Conservation (phyloP, 2,797 vertebrate species). For the Distichodus sexfasciatus region DNA sequence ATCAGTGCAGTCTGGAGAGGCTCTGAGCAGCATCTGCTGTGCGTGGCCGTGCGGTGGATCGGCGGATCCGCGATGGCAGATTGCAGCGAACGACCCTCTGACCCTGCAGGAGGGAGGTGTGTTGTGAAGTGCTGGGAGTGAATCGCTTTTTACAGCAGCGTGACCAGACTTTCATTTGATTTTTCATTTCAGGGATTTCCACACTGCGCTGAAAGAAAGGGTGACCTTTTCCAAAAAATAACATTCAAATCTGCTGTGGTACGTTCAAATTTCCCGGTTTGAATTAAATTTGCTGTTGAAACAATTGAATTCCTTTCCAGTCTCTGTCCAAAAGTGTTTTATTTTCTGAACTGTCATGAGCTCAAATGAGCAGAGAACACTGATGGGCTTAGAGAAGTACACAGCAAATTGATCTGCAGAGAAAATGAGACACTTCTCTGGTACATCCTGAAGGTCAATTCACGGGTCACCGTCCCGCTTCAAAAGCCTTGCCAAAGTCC, state of each 20-base stretch:
- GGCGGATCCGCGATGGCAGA: neutral
- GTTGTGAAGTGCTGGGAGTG: neutral
- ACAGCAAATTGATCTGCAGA: neutral
- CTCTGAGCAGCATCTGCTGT: conserved; percentile 1
- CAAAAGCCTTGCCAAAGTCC: neutral
- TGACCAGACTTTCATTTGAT: conserved; percentile 6
- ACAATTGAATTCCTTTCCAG: neutral
- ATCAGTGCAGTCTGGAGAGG: neutral
- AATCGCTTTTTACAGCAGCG: neutral
- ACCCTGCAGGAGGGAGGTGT: neutral
- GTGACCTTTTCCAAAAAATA: conserved; percentile 17
- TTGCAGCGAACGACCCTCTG: conserved; percentile 4
- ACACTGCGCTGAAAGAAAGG: neutral
- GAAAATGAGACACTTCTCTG: neutral
- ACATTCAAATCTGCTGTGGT: too few species aligned
- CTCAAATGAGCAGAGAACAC: neutral
- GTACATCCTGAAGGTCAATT: conserved; percentile 1
- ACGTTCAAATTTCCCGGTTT: neutral
- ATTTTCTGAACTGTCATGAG: neutral
- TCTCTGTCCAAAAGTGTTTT: neutral
- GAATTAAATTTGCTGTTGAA: conserved; percentile 18
- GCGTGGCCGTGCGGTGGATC: conserved; percentile 38
- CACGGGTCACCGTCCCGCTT: neutral
- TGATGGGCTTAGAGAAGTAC: neutral
- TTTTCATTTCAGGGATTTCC: neutral